phyloP scores from a whole-genome alignment of 2,113 vertebrate genomes.

The Gila orcuttii region DNA sequence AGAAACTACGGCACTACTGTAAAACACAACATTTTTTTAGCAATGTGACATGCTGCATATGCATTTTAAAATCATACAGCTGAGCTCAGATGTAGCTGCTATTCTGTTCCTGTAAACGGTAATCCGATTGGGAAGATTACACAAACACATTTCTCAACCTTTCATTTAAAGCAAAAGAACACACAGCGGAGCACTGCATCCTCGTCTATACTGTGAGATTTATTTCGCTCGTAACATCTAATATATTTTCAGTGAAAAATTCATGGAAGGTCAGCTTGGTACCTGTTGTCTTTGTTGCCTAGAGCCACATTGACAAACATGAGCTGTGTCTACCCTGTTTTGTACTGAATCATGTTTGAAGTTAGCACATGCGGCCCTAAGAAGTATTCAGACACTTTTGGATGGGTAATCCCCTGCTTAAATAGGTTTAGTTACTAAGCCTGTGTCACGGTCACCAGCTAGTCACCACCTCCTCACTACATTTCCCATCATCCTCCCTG shows the following conservation, averaged over 20 bases:
- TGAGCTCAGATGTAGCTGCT: constrained; percentile 57
- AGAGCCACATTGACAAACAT: constrained; percentile 16
- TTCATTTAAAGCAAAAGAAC: constrained; percentile 51
- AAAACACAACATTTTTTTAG: constrained; percentile 51
- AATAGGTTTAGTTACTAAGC: neutral
- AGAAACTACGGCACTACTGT: constrained; percentile 44
- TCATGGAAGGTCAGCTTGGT: constrained; percentile 42
- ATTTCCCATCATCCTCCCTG: too few relatives aligned
- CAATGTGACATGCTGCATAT: constrained; percentile 50
- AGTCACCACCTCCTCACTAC: too few relatives aligned
- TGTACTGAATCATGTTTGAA: neutral
- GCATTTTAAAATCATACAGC: constrained; percentile 53
- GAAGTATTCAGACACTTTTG: neutral
- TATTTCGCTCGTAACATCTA: constrained; percentile 3
- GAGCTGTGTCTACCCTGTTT: neutral
- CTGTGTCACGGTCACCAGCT: too few relatives aligned
- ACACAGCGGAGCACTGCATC: constrained; percentile 19
- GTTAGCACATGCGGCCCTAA: neutral
- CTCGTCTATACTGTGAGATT: neutral
- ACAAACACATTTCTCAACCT: constrained; percentile 51
- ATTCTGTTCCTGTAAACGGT: constrained; percentile 60
- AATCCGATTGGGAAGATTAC: constrained; percentile 62
- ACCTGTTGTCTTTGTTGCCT: constrained; percentile 7
- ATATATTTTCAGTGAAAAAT: constrained; percentile 38
- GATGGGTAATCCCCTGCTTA: neutral